Evolutionary conservation across 2,888 invertebrate genomes (phyloP).

Genomic region (Tachina lurida): DNA sequence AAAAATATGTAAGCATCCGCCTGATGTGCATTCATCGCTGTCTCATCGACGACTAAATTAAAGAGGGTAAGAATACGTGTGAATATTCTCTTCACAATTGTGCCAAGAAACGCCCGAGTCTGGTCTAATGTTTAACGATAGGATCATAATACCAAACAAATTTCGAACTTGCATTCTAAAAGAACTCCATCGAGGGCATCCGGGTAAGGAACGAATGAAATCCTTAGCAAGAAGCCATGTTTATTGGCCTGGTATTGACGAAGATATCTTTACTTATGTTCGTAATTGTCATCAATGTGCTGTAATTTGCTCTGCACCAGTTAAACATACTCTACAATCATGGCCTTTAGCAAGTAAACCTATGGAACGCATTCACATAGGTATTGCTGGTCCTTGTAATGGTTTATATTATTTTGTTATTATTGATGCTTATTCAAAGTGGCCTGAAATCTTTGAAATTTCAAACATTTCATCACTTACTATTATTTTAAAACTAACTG

Average conservation of each 20-base stretch:
- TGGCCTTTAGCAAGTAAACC: background rate
- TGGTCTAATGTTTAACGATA: background rate
- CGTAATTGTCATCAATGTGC: background rate
- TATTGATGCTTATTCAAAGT: background rate
- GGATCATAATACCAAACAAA: background rate
- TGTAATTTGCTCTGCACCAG: background rate
- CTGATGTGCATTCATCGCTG: too few species aligned
- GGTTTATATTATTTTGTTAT: background rate
- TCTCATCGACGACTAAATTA: too few species aligned
- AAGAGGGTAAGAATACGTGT: too few species aligned
- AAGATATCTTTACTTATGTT: background rate
- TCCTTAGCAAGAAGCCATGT: slow-evolving; percentile 1
- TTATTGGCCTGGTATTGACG: slow-evolving; percentile 7
- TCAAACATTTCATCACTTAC: background rate
- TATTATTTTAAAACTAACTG: background rate
- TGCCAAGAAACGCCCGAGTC: too few species aligned
- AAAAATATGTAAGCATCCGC: too few species aligned
- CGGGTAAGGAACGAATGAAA: background rate
- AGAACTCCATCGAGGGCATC: slow-evolving; percentile 1
- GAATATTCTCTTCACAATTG: too few species aligned
- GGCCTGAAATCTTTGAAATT: background rate
- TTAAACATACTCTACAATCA: background rate
- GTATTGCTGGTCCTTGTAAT: background rate
- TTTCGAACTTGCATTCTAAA: background rate
- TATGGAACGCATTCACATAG: background rate